Percentiles rank a stretch among this genome's conserved stretches.
Evolutionary conservation across 2,113 vertebrate species (phyloP).

Genomic region (Andinoacara biseriatus): DNA sequence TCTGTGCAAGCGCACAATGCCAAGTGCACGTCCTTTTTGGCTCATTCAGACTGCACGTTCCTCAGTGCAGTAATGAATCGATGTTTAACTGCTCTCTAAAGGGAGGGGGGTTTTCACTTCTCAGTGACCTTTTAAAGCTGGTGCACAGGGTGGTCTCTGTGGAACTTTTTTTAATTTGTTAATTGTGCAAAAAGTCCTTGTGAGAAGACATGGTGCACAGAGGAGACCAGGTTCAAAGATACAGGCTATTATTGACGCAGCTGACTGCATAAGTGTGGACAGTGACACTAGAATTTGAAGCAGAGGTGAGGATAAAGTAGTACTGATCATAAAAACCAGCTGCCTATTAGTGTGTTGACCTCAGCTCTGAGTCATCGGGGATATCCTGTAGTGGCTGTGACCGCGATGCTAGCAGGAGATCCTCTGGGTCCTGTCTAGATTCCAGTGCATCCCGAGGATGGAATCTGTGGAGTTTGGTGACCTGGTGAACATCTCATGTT

Average conservation of each 20-base stretch:
- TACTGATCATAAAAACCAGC: background rate
- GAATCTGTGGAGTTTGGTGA: background rate
- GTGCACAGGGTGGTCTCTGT: no score
- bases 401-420: no score
- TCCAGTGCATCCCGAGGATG: background rate
- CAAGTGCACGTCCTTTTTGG: background rate
- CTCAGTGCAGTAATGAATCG: background rate
- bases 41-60: background rate
- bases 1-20: background rate
- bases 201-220: no score
- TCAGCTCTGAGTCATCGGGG: background rate
- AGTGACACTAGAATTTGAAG: no score
- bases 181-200: no score
- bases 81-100: background rate
- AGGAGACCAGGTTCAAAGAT: no score
- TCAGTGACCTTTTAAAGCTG: background rate
- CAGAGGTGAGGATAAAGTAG: background rate
- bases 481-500: rapidly evolving
- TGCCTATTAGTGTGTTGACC: background rate
- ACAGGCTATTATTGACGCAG: no score
- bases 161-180: no score
- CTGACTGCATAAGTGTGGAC: background rate
- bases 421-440: background rate
- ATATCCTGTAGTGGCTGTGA: background rate
- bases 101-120: background rate